Base-by-base conservation (phyloP, 2,888 invertebrate genomes). In the Falcaria lacertinaria region DNA sequence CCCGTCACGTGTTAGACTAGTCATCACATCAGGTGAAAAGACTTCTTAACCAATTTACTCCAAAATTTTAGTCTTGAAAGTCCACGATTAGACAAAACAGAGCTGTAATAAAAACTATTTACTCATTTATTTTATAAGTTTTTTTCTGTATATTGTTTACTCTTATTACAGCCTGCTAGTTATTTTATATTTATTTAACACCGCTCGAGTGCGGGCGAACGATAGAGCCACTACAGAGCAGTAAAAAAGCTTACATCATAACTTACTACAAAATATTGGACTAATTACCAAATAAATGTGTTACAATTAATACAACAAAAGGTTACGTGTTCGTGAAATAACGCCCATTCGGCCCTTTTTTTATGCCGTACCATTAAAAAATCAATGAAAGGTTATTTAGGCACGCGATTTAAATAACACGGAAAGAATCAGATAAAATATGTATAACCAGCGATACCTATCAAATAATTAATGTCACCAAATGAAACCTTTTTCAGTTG, bases 131-230 rank as follows among this genome's bases (percentile, higher is more conserved):
- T 19, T 2, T 5, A 5, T 19, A 4, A 19, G 19, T 19, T 4
- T 19, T 2, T 19, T 19, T 19, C 5, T 19, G 19, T 4, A 19
- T 2, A 4, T 4, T 19, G 19, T 19, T 19, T 5, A n/a, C n/a
- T n/a, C n/a, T n/a, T n/a, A 59, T 57, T 60, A 60, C 60, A 60
- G 49, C 58, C 59, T 71, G 57, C 60, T 59, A 53, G 54, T 62
- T 54, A 55, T 47, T 45, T 51, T 51, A 45, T 53, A 52, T 45
- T 49, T 43, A 41, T 45, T 40, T 43, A 37, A 44, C 37, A 53
- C 67, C 63, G 57, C 60, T 54, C 43, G 75, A 74, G 78, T 71
- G 75, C 74, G 79, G 75, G 73, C 74, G 78, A 57, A 53, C 57
- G 56, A 54, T 50, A 46, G 55, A 54, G 48, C 39, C 17, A 39